Evolutionary conservation across 1,140 invertebrate species (phyloP).

Genomic region (Magallana angulata): DNA sequence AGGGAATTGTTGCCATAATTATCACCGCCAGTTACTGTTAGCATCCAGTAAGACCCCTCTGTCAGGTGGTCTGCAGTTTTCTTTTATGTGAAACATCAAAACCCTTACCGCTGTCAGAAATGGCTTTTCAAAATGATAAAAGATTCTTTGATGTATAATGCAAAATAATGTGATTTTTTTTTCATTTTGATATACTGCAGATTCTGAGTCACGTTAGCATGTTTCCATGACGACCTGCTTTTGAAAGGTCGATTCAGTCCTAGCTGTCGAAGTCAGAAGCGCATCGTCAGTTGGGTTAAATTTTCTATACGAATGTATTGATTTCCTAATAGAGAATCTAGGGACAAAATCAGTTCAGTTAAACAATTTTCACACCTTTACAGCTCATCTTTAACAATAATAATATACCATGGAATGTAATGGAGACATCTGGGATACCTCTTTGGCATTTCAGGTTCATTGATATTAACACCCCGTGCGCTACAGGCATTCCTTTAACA

Average conservation of each 20-base stretch:
- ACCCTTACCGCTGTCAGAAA: constrained; percentile 47
- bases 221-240: constrained; percentile 10
- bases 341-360: too few species aligned
- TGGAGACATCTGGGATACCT: too few species aligned
- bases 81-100: constrained; percentile 58
- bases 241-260: not conserved
- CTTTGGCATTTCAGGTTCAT: too few species aligned
- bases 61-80: constrained; percentile 56
- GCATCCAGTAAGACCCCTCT: constrained; percentile 40
- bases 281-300: not conserved
- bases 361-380: too few species aligned
- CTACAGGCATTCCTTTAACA: too few species aligned
- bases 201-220: constrained; percentile 4
- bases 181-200: not conserved
- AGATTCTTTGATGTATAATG: constrained; percentile 55
- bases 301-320: too few species aligned
- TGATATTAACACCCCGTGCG: too few species aligned
- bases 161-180: constrained; percentile 44
- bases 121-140: constrained; percentile 39
- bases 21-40: constrained; percentile 56
- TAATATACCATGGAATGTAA: too few species aligned
- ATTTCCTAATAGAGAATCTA: too few species aligned
- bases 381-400: too few species aligned
- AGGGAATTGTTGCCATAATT: constrained; percentile 59
- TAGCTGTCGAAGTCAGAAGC: not conserved